These are phyloP conservation scores for Pristionchus exspectatus DNA, from an alignment of 2,888 invertebrate species.

Conservation along the genomic window DNA sequence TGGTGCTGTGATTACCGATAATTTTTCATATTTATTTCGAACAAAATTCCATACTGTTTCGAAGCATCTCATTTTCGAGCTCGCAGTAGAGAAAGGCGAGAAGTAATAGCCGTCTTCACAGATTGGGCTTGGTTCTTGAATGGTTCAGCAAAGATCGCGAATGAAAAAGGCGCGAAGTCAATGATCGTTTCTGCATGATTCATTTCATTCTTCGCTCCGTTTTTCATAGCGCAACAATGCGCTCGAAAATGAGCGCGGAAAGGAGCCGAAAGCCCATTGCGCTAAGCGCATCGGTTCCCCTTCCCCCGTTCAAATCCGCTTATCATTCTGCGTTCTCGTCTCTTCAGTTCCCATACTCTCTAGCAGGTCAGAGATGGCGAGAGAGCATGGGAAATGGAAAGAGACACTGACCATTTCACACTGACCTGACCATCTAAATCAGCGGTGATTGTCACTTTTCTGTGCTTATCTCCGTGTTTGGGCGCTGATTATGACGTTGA, in stretches of 20 bases:
- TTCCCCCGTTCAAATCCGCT: background rate
- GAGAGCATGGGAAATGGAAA: background rate
- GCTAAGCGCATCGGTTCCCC: background rate
- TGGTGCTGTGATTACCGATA: background rate
- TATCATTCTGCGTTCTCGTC: background rate
- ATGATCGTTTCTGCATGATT: background rate
- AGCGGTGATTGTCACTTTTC: constrained; percentile 25
- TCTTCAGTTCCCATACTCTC: background rate
- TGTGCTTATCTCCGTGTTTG: constrained; percentile 17
- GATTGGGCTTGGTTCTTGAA: too few relatives aligned
- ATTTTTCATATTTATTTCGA: too few relatives aligned
- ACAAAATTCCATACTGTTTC: too few relatives aligned
- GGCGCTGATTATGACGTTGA: background rate
- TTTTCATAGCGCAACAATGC: background rate
- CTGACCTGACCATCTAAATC: background rate
- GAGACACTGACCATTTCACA: background rate
- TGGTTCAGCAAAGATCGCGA: too few relatives aligned
- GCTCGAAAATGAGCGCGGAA: background rate
- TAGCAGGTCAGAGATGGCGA: background rate
- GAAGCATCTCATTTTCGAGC: too few relatives aligned
- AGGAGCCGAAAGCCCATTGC: constrained; percentile 1
- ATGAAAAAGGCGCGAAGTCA: background rate
- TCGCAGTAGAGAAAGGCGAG: too few relatives aligned
- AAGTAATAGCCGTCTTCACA: too few relatives aligned
- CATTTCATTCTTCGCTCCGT: background rate